Percentiles rank a stretch among this genome's conserved stretches.
Evolutionary conservation across 2,113 vertebrate species (phyloP).

Genomic region (Taurulus bubalis): DNA sequence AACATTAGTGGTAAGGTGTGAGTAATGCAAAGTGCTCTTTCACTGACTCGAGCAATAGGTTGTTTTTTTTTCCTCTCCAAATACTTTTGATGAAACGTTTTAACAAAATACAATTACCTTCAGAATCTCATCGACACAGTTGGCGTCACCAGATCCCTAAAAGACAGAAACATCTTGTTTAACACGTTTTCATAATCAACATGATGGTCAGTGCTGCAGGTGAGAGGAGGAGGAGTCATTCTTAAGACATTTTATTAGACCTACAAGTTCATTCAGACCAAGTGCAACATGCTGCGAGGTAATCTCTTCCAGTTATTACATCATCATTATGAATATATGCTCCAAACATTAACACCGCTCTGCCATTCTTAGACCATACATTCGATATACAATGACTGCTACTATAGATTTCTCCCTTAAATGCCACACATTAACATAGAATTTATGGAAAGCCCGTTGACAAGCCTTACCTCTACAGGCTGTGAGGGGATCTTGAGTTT

Average conservation of each 20-base stretch:
- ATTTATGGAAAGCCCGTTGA: background rate
- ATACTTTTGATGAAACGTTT: background rate
- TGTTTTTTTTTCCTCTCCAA: conserved; percentile 5
- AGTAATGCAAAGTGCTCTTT: conserved; percentile 16
- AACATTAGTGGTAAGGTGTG: conserved; percentile 19
- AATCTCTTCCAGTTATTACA: conserved; percentile 26
- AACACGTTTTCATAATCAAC: conserved; percentile 36
- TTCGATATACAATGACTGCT: background rate
- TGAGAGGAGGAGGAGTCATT: conserved; percentile 56
- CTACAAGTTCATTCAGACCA: conserved; percentile 9
- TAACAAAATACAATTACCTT: conserved; percentile 83
- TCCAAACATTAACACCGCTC: conserved; percentile 1
- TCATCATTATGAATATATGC: conserved; percentile 31
- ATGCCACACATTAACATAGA: background rate
- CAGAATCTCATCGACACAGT: conserved; percentile 98
- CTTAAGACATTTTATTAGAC: conserved; percentile 33
- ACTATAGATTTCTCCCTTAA: background rate
- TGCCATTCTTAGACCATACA: background rate
- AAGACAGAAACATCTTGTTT: conserved; percentile 50
- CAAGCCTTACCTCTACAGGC: conserved; percentile 89
- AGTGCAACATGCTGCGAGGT: conserved; percentile 1
- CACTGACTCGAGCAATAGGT: background rate
- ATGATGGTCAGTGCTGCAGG: conserved; percentile 42
- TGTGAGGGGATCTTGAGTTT: conserved; percentile 99
- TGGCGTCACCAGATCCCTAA: conserved; percentile 94